phyloP scores from a whole-genome alignment of 92 coral and sea anemone genomes.

The Epizoanthus rinbou region DNA sequence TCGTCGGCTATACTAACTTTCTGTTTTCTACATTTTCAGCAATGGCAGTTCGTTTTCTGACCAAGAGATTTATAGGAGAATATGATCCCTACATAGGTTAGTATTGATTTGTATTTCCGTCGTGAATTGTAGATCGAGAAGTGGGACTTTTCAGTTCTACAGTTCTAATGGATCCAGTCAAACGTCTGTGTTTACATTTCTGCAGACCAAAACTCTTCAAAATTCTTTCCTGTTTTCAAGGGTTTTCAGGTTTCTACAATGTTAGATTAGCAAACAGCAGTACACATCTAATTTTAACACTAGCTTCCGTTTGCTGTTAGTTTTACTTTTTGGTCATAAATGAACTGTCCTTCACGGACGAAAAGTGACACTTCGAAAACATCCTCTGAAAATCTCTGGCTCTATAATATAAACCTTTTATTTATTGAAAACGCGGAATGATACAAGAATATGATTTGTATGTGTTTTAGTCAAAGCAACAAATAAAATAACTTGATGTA shows the following conservation, averaged over 20 bases:
- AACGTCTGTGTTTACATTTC: constrained; percentile 7
- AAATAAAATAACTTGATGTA: background rate
- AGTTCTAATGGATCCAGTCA: background rate
- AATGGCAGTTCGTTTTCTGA: constrained; percentile 86
- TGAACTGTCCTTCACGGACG: background rate
- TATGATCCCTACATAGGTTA: constrained; percentile 87
- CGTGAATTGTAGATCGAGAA: background rate
- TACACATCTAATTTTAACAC: too few relatives aligned
- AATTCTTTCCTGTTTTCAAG: background rate
- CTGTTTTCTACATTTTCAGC: constrained; percentile 52
- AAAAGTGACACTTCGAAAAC: background rate
- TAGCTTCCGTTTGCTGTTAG: background rate
- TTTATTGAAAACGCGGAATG: background rate
- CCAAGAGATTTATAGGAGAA: constrained; percentile 88
- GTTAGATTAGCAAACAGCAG: background rate
- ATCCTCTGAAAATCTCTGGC: background rate
- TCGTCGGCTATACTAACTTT: background rate
- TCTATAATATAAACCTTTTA: background rate
- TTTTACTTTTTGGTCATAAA: background rate
- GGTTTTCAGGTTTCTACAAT: background rate
- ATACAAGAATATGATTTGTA: background rate
- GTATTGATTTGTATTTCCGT: constrained; percentile 3
- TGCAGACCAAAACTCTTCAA: background rate
- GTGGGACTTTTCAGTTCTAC: background rate
- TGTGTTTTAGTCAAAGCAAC: background rate